Base-by-base conservation (phyloP, 1,140 invertebrate species). In the Aphaenogaster rudis region DNA sequence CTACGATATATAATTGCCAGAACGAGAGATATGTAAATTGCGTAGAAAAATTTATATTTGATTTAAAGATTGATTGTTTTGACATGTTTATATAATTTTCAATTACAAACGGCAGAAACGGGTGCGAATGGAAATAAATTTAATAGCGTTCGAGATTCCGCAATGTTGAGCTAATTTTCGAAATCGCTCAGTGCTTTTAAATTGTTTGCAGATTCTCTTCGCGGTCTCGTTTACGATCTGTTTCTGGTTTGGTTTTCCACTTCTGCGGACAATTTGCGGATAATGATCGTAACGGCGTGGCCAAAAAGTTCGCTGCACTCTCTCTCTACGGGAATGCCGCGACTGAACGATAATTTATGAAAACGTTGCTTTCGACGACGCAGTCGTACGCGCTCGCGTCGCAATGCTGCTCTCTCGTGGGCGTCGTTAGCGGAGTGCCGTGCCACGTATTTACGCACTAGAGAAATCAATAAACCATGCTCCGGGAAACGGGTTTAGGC, bases 391-490 rank as follows among this genome's bases (percentile, higher is more conserved):
- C 57, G 21, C 52, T 17, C 8, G 39, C 72, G 66, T 89, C 76
- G 88, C 84, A 15, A 59, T 64, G 48, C 39, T 15, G 48, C 39
- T 15, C 63, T 86, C 88, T 89, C 88, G 39, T 48, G 67, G 66
- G 76, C 69, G 86, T 88, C 88, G 69, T 86, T 90, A 90, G 76
- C 84, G 88, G 71, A 88, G 77, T 80, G 42, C 87, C 67, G 61
- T 67, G 76, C 69, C 64, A 79, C 76, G 88, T 89, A 87, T 89
- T 90, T 90, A 90, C 89, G 89, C 89, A 90, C 77, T 61, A 52
- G 86, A 87, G 89, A 88, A 90, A 90, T 90, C 89, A 89, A 90
- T 90, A 90, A 90, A 87, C 85, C 85, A 87, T 90, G 89, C 84
- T 86, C 80, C 79, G 85, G 86, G 88, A 82, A 90, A 86, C 57